These are phyloP conservation scores for Diarsia rubi DNA, from an alignment of 2,888 invertebrate genomes.

Conservation along the genomic window DNA sequence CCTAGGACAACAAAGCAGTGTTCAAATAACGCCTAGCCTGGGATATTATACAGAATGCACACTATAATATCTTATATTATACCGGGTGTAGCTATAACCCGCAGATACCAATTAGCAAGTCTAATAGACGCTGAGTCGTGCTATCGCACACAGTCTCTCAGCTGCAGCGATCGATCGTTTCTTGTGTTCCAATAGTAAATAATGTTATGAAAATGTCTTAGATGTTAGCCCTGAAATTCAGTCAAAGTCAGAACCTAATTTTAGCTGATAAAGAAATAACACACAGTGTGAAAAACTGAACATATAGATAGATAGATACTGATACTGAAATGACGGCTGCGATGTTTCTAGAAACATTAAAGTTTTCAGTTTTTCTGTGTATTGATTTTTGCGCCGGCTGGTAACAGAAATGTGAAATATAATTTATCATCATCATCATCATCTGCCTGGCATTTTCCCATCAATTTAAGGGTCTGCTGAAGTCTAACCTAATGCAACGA, in stretches of 20 bases:
- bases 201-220: slow-evolving; percentile 3
- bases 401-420: background rate
- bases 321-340: too few relatives aligned
- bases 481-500: background rate
- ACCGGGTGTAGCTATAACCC: slow-evolving; percentile 30
- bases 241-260: background rate
- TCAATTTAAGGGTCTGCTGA: background rate
- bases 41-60: slow-evolving; percentile 18
- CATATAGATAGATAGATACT: background rate
- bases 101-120: slow-evolving; percentile 71
- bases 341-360: background rate
- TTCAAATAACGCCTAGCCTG: slow-evolving; percentile 5
- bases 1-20: background rate
- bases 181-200: slow-evolving; percentile 16
- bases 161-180: slow-evolving; percentile 29
- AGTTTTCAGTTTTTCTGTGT: background rate
- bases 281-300: background rate
- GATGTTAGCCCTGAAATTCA: background rate
- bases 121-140: slow-evolving; percentile 67
- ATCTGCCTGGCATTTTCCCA: background rate
- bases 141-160: slow-evolving; percentile 37
- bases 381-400: background rate
- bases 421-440: background rate
- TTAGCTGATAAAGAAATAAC: background rate
- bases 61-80: slow-evolving; percentile 10